Conservation (phyloP, 1,140 invertebrate genomes). For the Belonocnema kinseyi region DNA sequence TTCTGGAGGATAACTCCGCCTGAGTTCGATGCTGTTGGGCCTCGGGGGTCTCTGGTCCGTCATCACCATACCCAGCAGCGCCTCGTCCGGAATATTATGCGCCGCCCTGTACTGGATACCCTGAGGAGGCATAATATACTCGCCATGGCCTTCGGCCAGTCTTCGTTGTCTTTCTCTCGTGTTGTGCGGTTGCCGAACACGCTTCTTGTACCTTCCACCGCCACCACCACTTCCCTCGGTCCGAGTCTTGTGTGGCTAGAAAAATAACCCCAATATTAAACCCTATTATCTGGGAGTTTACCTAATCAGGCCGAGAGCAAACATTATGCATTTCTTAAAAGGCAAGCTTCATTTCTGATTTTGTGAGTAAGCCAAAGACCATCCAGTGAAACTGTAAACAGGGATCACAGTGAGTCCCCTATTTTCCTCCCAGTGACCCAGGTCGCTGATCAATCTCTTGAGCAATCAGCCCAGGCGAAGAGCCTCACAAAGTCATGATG, state of each 20-base stretch:
- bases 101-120: constrained; percentile 69
- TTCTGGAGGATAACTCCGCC: constrained; percentile 81
- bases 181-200: constrained; percentile 89
- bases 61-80: constrained; percentile 68
- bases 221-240: constrained; percentile 76
- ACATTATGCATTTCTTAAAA: constrained; percentile 36
- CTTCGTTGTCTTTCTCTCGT: constrained; percentile 90
- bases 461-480: too few relatives aligned
- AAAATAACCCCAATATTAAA: constrained; percentile 38
- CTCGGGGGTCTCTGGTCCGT: constrained; percentile 79
- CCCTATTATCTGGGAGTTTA: not conserved
- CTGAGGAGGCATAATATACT: constrained; percentile 86
- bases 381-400: not conserved
- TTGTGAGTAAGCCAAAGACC: constrained; percentile 43
- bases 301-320: not conserved
- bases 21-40: constrained; percentile 86
- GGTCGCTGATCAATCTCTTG: too few relatives aligned
- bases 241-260: constrained; percentile 79
- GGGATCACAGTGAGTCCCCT: too few relatives aligned
- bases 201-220: constrained; percentile 85
- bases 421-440: too few relatives aligned
- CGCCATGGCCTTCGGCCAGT: constrained; percentile 88
- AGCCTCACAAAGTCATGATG: too few relatives aligned
- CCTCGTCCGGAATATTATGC: constrained; percentile 71
- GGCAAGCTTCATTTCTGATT: constrained; percentile 53